phyloP scores from a whole-genome alignment of 2,888 invertebrate species.

The Conistra vaccinii region DNA sequence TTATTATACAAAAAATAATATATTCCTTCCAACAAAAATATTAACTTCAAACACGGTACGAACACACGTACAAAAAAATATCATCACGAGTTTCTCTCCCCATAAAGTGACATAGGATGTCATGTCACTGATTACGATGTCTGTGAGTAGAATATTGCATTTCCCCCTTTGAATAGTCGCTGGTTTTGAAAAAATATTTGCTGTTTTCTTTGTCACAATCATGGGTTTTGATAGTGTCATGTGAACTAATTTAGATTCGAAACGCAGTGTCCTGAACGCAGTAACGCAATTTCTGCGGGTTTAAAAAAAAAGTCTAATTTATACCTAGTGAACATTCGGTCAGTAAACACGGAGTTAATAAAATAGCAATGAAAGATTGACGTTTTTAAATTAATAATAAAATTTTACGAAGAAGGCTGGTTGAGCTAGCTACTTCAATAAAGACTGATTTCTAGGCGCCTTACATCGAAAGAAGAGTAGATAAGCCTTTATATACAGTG shows the following conservation, averaged over 20 bases:
- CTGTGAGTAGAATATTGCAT: conserved; percentile 34
- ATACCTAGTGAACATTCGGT: background rate
- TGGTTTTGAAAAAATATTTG: background rate
- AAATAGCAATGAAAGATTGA: too few species aligned
- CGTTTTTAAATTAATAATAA: background rate
- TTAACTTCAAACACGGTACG: background rate
- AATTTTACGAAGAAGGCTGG: background rate
- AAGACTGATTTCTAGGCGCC: background rate
- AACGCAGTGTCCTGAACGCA: conserved; percentile 1
- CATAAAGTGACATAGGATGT: background rate
- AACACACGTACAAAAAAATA: conserved; percentile 19
- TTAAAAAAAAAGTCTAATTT: background rate
- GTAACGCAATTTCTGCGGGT: too few species aligned
- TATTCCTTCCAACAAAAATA: conserved; percentile 1
- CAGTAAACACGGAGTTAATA: too few species aligned
- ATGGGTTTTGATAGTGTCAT: background rate
- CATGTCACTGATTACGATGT: conserved; percentile 31
- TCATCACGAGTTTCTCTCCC: conserved; percentile 20
- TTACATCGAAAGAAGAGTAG: background rate
- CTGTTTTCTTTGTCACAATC: background rate
- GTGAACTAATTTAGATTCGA: conserved; percentile 9
- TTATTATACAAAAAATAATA: background rate
- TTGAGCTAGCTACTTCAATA: background rate
- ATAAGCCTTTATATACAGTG: background rate
- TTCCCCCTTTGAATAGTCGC: background rate